phyloP scores from a whole-genome alignment of 2,797 vertebrate species.

The Anguilla marmorata region DNA sequence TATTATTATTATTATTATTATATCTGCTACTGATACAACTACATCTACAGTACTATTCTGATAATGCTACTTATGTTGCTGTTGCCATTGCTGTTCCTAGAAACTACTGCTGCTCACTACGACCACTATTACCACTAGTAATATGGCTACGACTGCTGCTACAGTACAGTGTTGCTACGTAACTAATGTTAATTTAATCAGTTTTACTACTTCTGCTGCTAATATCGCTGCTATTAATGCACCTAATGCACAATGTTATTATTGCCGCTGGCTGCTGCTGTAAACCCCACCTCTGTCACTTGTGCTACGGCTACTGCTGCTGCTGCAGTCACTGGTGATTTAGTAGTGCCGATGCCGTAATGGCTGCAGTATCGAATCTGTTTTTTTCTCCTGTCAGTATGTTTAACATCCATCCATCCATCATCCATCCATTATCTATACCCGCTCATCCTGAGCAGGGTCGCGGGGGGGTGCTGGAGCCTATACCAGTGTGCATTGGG shows the following conservation, averaged over 20 bases:
- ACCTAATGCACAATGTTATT: neutral
- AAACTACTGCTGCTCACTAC: no score
- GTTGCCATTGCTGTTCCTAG: no score
- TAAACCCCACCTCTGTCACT: neutral
- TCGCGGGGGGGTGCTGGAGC: no score
- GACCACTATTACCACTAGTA: neutral
- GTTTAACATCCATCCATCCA: no score
- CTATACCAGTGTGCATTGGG: no score
- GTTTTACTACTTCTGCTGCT: no score
- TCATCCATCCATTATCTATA: no score
- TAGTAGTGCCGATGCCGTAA: neutral
- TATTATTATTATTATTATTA: neutral
- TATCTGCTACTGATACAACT: neutral
- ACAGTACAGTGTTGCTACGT: no score
- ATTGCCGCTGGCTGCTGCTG: neutral
- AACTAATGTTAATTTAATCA: no score
- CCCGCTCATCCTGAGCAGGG: no score
- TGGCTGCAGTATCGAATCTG: neutral
- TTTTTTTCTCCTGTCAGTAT: slow-evolving; percentile 14
- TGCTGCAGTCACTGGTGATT: neutral
- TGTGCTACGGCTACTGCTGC: neutral
- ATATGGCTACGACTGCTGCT: no score
- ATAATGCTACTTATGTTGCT: no score
- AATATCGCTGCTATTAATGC: neutral
- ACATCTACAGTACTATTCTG: neutral